A percentile compares a stretch with the other conserved stretches of the same genome.
phyloP scores from a whole-genome alignment of 1,140 invertebrate genomes.

The Teleogryllus occipitalis region DNA sequence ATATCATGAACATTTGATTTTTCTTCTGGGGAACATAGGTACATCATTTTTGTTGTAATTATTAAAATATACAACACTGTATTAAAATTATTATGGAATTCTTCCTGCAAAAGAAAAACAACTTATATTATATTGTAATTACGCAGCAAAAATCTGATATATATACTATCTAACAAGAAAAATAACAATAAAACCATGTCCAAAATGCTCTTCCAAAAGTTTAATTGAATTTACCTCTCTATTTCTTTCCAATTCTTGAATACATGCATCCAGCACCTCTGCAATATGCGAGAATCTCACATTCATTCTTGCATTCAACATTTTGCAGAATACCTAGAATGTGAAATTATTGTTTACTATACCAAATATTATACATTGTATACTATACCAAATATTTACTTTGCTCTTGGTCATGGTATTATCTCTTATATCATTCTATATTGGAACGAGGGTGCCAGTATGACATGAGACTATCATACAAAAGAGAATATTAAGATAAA shows the following conservation, averaged over 20 bases:
- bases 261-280: conserved; percentile 64
- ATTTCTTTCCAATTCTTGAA: conserved; percentile 65
- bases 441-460: too few relatives aligned
- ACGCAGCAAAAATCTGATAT: background rate
- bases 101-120: conserved; percentile 48
- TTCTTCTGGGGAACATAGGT: conserved; percentile 44
- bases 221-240: conserved; percentile 52
- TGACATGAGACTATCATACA: too few relatives aligned
- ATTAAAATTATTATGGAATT: conserved; percentile 76
- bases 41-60: conserved; percentile 67
- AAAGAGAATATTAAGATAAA: too few relatives aligned
- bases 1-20: conserved; percentile 49
- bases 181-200: conserved; percentile 50
- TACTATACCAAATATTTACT: too few relatives aligned
- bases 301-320: conserved; percentile 73
- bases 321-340: conserved; percentile 73
- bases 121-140: background rate
- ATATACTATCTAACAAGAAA: background rate
- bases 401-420: too few relatives aligned
- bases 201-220: conserved; percentile 57
- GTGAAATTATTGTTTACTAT: too few relatives aligned
- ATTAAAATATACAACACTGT: conserved; percentile 79
- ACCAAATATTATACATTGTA: too few relatives aligned
- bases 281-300: conserved; percentile 52
- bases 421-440: too few relatives aligned